A percentile compares a stretch with the other conserved stretches of the same genome.
Evolutionary conservation across 1,140 invertebrate species (phyloP).

Genomic region (Zeugodacus cucurbitae): DNA sequence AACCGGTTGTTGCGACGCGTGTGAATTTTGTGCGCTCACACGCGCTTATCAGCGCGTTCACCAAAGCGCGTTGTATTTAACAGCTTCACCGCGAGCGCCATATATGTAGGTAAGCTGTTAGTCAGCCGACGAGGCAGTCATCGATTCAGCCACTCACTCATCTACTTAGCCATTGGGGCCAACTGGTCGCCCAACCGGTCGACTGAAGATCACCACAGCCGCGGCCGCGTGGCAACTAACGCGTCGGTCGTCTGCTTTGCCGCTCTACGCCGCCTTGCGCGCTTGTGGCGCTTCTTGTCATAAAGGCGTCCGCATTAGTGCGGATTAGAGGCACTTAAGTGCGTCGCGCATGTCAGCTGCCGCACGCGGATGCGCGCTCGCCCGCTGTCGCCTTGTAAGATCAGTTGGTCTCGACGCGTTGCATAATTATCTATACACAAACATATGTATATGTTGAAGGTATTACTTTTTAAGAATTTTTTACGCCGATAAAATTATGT

Average conservation of each 20-base stretch:
- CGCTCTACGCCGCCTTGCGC: background rate
- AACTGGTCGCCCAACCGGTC: conserved; percentile 2
- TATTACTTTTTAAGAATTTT: background rate
- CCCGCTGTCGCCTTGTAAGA: background rate
- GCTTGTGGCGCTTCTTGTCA: conserved; percentile 21
- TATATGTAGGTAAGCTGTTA: background rate
- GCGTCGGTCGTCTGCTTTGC: background rate
- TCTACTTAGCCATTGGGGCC: background rate
- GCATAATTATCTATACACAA: background rate
- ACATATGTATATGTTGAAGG: too few relatives aligned
- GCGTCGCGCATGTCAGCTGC: background rate
- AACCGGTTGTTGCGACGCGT: background rate
- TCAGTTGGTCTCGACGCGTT: background rate
- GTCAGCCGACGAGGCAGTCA: background rate
- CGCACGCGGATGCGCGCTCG: background rate
- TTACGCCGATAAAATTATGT: background rate
- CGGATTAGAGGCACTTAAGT: conserved; percentile 14
- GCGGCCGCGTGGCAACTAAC: background rate
- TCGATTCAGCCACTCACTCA: background rate
- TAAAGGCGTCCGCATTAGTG: conserved; percentile 3
- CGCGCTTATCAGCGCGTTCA: background rate
- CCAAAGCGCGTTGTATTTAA: background rate
- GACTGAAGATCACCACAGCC: background rate
- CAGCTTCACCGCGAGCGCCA: background rate
- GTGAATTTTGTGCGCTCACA: background rate